Conservation (phyloP, 2,888 invertebrate species). For the Asteroscopus sphinx region DNA sequence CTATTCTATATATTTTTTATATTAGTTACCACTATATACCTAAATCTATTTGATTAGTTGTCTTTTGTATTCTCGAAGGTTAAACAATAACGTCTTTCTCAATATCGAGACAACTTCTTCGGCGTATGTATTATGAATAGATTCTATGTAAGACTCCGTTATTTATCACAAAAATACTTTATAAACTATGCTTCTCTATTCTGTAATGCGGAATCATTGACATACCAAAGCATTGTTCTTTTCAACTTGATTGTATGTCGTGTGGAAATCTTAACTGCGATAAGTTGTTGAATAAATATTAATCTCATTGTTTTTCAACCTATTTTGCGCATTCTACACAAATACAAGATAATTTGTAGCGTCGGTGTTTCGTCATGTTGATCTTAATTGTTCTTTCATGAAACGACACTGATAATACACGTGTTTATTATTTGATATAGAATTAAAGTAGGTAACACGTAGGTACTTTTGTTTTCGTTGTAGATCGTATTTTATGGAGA, state of each 20-base stretch:
- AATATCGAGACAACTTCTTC: no score
- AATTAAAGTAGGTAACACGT: constrained; percentile 1
- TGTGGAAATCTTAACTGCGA: constrained; percentile 13
- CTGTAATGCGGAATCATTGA: constrained; percentile 13
- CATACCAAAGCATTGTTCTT: constrained; percentile 31
- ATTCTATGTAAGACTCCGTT: not conserved
- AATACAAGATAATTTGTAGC: constrained; percentile 28
- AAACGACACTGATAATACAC: constrained; percentile 20
- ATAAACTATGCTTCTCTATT: constrained; percentile 3
- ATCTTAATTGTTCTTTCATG: constrained; percentile 22
- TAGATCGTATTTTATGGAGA: not conserved
- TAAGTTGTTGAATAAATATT: constrained; percentile 32
- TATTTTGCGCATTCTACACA: constrained; percentile 22
- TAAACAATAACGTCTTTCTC: no score
- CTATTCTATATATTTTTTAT: not conserved
- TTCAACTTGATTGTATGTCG: constrained; percentile 21
- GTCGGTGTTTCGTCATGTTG: constrained; percentile 22
- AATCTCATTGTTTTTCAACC: constrained; percentile 32
- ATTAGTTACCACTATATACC: no score
- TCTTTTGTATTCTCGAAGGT: no score
- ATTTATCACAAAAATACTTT: not conserved
- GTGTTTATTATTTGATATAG: constrained; percentile 22
- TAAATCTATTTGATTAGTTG: no score
- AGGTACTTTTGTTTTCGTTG: not conserved
- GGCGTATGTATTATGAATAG: not conserved